Evolutionary conservation across 2,888 invertebrate species (phyloP), one percentile per base, ranked within the genome.

Genomic region (Drosophila niveifrons): DNA sequence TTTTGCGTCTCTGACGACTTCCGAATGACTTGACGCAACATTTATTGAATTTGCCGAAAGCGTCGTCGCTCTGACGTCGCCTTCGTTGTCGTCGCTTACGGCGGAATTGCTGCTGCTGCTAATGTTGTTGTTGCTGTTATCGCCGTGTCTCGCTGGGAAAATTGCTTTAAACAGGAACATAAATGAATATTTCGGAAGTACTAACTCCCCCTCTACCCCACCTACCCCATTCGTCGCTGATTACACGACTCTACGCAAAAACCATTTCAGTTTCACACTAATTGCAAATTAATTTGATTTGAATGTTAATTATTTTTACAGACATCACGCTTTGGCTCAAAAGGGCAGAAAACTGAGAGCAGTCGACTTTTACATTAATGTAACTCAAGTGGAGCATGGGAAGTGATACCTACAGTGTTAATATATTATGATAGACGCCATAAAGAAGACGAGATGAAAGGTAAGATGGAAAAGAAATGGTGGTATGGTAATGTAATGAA

Each of bases 281-380:
- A 85, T 88, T 82, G 82, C 63, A 78, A 74, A 84, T 76, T 82
- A 82, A 88, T 82, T 84, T 75, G 74, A 85, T 84, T 88, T 82
- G 62, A 72, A 80, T 69, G 71, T 80, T 80, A 82, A 85, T 84
- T 78, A 85, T 74, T 69, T 66, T 74, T 66, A 71, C 72, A 81
- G 88, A 78, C 78, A 67, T 43, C 31, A 36, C 31, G 28, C 15
- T 39, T 17, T 18, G 41, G 47, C 23, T 11, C 18, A 51, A 36
- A 17, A 43, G 48, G 58, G 34, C 51, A 41, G 17, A 46, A 13
- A 50, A 13, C 34, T 17, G 31, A 39, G 41, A 48, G 46, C 52
- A 52, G 64, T 11, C 53, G 63, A 46, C 69, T 39, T 36, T 66
- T 57, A 43, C 61, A 53, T 44, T 58, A 18, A 39, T 51, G 34